Percentiles rank a stretch among this genome's conserved stretches.
Evolutionary conservation across 2,888 invertebrate genomes (phyloP).

Genomic region (Lycophotia porphyrea): DNA sequence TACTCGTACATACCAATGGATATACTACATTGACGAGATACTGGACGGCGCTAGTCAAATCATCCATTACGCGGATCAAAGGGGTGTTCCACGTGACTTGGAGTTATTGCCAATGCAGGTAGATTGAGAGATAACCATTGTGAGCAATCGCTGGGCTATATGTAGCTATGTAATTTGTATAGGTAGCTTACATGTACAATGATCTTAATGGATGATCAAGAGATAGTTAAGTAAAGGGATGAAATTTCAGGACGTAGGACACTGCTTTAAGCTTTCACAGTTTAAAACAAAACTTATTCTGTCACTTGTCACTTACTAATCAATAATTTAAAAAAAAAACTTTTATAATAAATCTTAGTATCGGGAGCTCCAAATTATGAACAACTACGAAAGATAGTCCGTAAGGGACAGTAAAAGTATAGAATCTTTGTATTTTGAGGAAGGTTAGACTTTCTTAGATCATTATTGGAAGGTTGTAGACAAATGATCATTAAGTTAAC

Average conservation of each 20-base stretch:
- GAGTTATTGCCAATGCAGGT: constrained; percentile 62
- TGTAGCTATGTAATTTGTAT: neutral
- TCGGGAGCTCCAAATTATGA: too few relatives aligned
- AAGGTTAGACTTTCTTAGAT: neutral
- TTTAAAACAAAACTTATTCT: too few relatives aligned
- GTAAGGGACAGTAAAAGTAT: too few relatives aligned
- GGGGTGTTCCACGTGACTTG: constrained; percentile 73
- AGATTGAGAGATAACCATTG: constrained; percentile 22
- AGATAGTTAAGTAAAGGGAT: neutral
- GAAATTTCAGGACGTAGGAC: neutral
- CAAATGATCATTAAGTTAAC: constrained; percentile 3
- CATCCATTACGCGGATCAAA: constrained; percentile 74
- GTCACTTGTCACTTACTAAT: too few relatives aligned
- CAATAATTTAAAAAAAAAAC: too few relatives aligned
- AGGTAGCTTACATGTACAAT: neutral
- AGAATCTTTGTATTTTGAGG: neutral
- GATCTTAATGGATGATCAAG: constrained; percentile 3
- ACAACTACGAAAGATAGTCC: too few relatives aligned
- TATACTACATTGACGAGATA: constrained; percentile 25
- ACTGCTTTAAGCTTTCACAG: too few relatives aligned
- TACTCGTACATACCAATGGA: neutral
- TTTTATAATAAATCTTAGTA: too few relatives aligned
- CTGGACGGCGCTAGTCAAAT: constrained; percentile 66
- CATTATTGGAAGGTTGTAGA: neutral
- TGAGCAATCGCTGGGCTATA: constrained; percentile 11